phyloP scores from a whole-genome alignment of 1,140 invertebrate genomes.

The Sycophila sp. region DNA sequence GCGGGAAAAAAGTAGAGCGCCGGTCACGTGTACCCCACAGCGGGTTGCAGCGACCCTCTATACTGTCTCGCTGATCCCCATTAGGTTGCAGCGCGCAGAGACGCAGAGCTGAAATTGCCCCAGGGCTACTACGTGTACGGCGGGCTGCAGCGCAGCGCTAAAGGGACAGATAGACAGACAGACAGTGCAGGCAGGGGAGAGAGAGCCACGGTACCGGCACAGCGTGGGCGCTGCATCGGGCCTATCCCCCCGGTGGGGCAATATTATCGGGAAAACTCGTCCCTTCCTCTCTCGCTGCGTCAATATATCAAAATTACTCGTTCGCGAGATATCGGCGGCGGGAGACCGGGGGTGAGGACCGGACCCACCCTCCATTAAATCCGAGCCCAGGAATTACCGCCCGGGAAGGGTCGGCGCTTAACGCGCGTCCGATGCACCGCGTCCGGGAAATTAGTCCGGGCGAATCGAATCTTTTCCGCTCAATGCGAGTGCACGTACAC shows the following conservation, averaged over 20 bases:
- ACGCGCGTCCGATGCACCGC: constrained; percentile 16
- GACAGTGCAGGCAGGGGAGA: not conserved
- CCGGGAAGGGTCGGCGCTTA: constrained; percentile 3
- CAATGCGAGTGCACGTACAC: not conserved
- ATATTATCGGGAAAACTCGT: constrained; percentile 46
- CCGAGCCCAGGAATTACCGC: constrained; percentile 38
- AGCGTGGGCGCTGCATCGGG: not conserved
- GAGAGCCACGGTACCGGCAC: not conserved
- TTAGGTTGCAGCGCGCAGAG: too few species aligned
- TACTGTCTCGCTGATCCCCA: not conserved
- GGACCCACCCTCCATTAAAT: constrained; percentile 46
- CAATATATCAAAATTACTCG: constrained; percentile 60
- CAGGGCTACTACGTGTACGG: too few species aligned
- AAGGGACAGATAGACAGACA: too few species aligned
- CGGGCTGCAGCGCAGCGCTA: too few species aligned
- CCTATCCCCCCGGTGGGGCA: constrained; percentile 36
- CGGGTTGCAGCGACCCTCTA: not conserved
- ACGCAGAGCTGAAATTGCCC: not conserved
- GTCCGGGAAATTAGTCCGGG: not conserved
- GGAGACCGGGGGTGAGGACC: too few species aligned
- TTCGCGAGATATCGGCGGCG: constrained; percentile 41
- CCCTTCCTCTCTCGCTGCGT: not conserved
- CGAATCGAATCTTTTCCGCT: not conserved
- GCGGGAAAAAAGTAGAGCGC: not conserved
- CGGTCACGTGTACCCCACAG: not conserved